Percentiles rank a stretch among this genome's conserved stretches.
Evolutionary conservation across 2,888 invertebrate genomes (phyloP).

Genomic region (Thecocarcelia acutangulata): DNA sequence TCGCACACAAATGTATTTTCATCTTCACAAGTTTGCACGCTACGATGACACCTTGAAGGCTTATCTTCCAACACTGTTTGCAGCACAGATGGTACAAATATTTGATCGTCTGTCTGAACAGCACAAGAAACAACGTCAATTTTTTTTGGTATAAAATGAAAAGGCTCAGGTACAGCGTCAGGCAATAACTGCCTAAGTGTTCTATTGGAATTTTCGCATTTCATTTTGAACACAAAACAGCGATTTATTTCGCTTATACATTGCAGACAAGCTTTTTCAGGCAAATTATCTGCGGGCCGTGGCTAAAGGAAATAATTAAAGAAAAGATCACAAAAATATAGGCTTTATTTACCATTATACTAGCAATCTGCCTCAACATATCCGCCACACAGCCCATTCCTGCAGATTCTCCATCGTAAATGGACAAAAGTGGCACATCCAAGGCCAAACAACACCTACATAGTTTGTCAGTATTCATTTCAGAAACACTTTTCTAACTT

Average conservation of each 20-base stretch:
- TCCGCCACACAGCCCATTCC: slow-evolving; percentile 76
- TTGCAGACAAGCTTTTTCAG: slow-evolving; percentile 78
- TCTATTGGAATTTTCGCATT: slow-evolving; percentile 79
- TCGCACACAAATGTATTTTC: slow-evolving; percentile 11
- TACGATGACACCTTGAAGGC: slow-evolving; percentile 2
- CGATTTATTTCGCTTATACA: slow-evolving; percentile 81
- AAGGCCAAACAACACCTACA: slow-evolving; percentile 79
- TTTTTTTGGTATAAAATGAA: slow-evolving; percentile 21
- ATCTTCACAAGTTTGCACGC: slow-evolving; percentile 29
- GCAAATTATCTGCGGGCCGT: slow-evolving; percentile 78
- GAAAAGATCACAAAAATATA: neutral
- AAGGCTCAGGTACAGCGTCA: slow-evolving; percentile 72
- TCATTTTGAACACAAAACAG: slow-evolving; percentile 80
- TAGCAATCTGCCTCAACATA: slow-evolving; percentile 77
- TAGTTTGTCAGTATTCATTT: slow-evolving; percentile 77
- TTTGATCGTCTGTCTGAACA: slow-evolving; percentile 70
- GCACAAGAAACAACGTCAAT: slow-evolving; percentile 41
- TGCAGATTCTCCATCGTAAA: slow-evolving; percentile 75
- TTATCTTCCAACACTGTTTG: slow-evolving; percentile 39
- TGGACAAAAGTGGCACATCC: slow-evolving; percentile 76
- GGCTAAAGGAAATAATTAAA: slow-evolving; percentile 72
- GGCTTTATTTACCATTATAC: slow-evolving; percentile 72
- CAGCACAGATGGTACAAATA: slow-evolving; percentile 15
- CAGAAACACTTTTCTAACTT: neutral
- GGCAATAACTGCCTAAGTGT: slow-evolving; percentile 78